Evolutionary conservation across 2,797 vertebrate genomes (phyloP), one percentile per base, ranked within the genome.

Genomic region (Danionella dracula): DNA sequence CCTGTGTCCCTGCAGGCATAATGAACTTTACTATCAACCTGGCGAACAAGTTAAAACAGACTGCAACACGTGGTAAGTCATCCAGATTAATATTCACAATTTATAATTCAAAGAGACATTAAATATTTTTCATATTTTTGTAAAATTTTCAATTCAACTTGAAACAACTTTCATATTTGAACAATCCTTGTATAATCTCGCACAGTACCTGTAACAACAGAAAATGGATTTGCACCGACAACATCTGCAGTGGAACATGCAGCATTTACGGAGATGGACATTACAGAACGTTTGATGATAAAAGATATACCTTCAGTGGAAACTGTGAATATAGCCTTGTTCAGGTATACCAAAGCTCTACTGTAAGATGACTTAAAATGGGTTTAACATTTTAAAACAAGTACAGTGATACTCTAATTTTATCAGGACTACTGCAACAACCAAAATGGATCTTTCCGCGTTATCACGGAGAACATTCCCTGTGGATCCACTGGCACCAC

Each of bases 41-140:
- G 93, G 93, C 53, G 77, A 94, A 57, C 88, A 79, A 2, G 79
- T 97, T 65, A 86, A 79, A 35, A 89, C 89, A 46, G 90, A 89
- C 32, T 99, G 96, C 81, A 98, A 97, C 74, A 94, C 84, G 57
- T 98, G 96, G 96, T 97, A 79, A n/a, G 89, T 75, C 1, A 20
- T 10, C 7, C 12, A n/a, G 35, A 34, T 16, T 13, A 4, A 10
- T 27, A 3, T 3, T 27, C 23, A 3, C 3, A 27, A 27, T 27
- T 27, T 6, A 27, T 27, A 27, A 3, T 27, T 27, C 6, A n/a
- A 27, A 3, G 3, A 27, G 23, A 27, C 23, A 27, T 27, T n/a
- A n/a, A n/a, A n/a, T n/a, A n/a, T n/a, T n/a, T n/a, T n/a, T n/a
- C n/a, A n/a, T n/a, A n/a, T n/a, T n/a, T n/a, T n/a, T n/a, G n/a